Conservation (phyloP, 2,888 invertebrate species). For the Ditylenchus weischeri region DNA sequence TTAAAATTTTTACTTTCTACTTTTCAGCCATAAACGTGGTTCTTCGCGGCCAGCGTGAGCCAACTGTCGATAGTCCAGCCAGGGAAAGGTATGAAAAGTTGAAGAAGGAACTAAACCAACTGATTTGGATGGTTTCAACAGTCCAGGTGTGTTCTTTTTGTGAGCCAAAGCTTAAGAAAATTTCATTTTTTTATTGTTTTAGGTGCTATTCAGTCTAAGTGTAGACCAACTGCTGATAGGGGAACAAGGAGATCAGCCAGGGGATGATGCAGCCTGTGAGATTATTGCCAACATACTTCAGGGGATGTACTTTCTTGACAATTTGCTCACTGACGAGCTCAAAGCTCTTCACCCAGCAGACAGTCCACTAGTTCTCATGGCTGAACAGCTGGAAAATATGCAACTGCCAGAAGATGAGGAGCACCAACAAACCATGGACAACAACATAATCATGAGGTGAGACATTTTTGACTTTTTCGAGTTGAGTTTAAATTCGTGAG, state of each 20-base stretch:
- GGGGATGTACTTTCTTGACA: slow-evolving; percentile 2
- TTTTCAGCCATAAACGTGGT: slow-evolving; percentile 19
- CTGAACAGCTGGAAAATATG: slow-evolving; percentile 30
- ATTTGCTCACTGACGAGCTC: background rate
- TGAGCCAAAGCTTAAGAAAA: background rate
- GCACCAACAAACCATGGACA: slow-evolving; percentile 18
- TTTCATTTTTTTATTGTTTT: background rate
- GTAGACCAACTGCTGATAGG: slow-evolving; percentile 6
- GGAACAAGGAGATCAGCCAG: background rate
- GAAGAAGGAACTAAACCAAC: slow-evolving; percentile 17
- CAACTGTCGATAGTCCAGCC: slow-evolving; percentile 24
- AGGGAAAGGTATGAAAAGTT: slow-evolving; percentile 19
- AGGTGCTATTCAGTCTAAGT: slow-evolving; percentile 15
- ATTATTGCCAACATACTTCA: slow-evolving; percentile 8
- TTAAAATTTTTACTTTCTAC: too few relatives aligned
- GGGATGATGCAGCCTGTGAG: slow-evolving; percentile 1
- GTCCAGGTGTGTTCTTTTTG: slow-evolving; percentile 13
- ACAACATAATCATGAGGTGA: slow-evolving; percentile 17
- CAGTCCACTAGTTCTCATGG: slow-evolving; percentile 1
- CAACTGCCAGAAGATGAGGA: slow-evolving; percentile 23
- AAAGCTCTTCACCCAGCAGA: background rate
- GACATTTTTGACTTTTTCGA: too few relatives aligned
- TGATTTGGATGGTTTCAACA: slow-evolving; percentile 17
- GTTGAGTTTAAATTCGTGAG: too few relatives aligned
- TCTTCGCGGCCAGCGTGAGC: slow-evolving; percentile 23